Evolutionary conservation across 2,888 invertebrate genomes (phyloP), one percentile per base, ranked within the genome.

Genomic region (Dryobotodes eremita): DNA sequence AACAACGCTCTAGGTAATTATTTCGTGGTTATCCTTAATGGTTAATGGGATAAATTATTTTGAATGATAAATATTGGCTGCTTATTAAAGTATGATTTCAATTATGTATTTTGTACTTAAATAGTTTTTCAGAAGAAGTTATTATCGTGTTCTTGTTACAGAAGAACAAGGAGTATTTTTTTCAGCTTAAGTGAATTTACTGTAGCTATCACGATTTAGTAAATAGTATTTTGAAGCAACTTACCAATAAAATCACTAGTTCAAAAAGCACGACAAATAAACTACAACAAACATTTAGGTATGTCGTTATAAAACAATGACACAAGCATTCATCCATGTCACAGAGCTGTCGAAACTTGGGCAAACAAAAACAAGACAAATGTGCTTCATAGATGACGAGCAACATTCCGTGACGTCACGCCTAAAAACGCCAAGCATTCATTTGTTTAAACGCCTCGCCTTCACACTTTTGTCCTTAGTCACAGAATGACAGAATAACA

Each of bases 331-430:
- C 75, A 74, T 55, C 66, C 85, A 59, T 85, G 74, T 71, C 62
- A 80, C 62, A 70, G 75, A 81, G 48, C 83, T 89, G 89, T 87
- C 86, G 70, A 79, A 86, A 81, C 71, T 65, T 26, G 13, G 36
- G 61, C 50, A 74, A 70, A 82, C 57, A 76, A 83, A 80, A 86
- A 83, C 31, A 83, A 77, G 73, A 83, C 23, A 75, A 61, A 80
- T 74, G 71, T 53, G 69, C n/a, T 68, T 69, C 42, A 73, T 50
- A 55, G 17, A 53, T 80, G 84, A 79, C 75, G 31, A 46, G 68
- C 74, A 69, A 26, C 80, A 61, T 76, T 55, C 61, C 68, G 50
- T 81, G 80, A 85, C 84, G 84, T 75, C 74, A 80, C 71, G 36
- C 78, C 61, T 71, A 64, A 55, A 77, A 62, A 48, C 15, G 48